Evolutionary conservation across 2,797 vertebrate species (phyloP), one percentile per base, ranked within the genome.

Genomic region (Adelosebastes latens): DNA sequence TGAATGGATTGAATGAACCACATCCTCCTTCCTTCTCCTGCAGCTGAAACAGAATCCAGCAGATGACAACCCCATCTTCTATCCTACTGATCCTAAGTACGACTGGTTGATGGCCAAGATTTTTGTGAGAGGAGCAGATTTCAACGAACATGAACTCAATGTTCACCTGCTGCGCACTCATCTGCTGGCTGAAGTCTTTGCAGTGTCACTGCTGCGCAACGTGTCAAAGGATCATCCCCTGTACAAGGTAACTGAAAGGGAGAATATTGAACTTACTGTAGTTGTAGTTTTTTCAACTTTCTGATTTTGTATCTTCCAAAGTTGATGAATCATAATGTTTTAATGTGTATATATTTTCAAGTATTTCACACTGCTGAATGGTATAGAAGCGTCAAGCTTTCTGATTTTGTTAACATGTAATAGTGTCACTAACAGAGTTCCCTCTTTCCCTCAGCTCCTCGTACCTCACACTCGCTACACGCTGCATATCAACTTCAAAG

Each of bases 161-260:
- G 8, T 1, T 29, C 94, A 95, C 75, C 84, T 94, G 71, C 91
- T 97, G 68, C 92, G 93, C 31, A 95, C 95, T 9, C 96, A 97
- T 72, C 90, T 96, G 62, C 77, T 97, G 11, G 94, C 91, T 0
- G 96, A 97, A 42, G 96, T 92, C 7, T 96, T 96, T 81, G 46
- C 90, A 1, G 72, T 96, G 72, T 94, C 96, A 25, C 82, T 95
- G 64, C 65, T 96, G 66, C 90, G 93, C 61, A 93, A 96, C 42
- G 2, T 97, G 0, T 95, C 93, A 42, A 86, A 87, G 91, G 88
- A 88, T 34, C 93, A 93, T 84, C 92, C 90, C 7, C 81, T 94
- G 4, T 80, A 92, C 89, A 92, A 94, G 91, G 94, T 93, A 88
- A 82, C 3, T 59, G 49, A 13, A 20, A 20, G 34, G 25, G 8